Conservation (phyloP, 2,797 vertebrate species). For the Chelon labrosus region DNA sequence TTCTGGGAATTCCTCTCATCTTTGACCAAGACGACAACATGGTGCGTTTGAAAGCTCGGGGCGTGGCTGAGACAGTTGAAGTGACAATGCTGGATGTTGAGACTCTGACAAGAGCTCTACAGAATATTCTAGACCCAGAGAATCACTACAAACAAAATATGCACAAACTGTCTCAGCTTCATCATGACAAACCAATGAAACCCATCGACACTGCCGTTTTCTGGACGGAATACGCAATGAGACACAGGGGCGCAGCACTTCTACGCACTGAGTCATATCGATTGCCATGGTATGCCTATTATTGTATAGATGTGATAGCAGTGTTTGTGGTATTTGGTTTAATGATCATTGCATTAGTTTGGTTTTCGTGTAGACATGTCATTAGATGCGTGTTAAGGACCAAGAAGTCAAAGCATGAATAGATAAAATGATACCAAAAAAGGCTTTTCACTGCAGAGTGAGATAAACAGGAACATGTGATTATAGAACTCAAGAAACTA, state of each 20-base stretch:
- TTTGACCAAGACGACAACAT: slow-evolving; percentile 77
- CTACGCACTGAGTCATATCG: slow-evolving; percentile 67
- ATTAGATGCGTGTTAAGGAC: slow-evolving; percentile 3
- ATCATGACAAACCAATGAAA: slow-evolving; percentile 68
- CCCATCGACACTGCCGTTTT: slow-evolving; percentile 70
- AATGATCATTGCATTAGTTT: slow-evolving; percentile 1
- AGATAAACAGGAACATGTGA: neutral
- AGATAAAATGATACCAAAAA: neutral
- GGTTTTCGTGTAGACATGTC: slow-evolving; percentile 43
- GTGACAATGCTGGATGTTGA: slow-evolving; percentile 61
- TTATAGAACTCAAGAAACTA: neutral
- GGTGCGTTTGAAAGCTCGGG: slow-evolving; percentile 54
- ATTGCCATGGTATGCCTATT: slow-evolving; percentile 68
- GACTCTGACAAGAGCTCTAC: slow-evolving; percentile 52
- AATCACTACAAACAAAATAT: slow-evolving; percentile 69
- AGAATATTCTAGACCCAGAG: slow-evolving; percentile 62
- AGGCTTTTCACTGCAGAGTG: no score
- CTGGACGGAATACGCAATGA: slow-evolving; percentile 74
- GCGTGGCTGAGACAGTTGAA: slow-evolving; percentile 59
- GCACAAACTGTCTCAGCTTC: slow-evolving; percentile 66
- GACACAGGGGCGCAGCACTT: slow-evolving; percentile 69
- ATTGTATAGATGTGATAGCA: slow-evolving; percentile 65
- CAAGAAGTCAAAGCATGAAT: slow-evolving; percentile 57
- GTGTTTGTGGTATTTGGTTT: slow-evolving; percentile 31
- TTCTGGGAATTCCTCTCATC: slow-evolving; percentile 74